Evolutionary conservation across 2,888 invertebrate genomes (phyloP).

Genomic region (Balanococcus diminutus): DNA sequence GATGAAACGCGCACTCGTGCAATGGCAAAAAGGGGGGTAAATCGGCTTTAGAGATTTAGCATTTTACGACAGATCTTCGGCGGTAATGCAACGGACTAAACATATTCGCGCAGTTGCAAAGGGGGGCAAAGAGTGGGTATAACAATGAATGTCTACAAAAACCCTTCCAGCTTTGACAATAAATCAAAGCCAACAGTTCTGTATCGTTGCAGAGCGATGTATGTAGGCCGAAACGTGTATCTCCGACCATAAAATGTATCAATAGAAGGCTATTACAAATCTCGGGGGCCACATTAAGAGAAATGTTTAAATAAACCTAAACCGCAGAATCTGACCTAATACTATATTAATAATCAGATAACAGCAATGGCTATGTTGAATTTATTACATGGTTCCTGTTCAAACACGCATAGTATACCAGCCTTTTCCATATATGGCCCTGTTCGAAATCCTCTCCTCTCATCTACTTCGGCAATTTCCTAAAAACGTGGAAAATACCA

Average conservation of each 20-base stretch:
- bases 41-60: constrained; percentile 20
- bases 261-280: constrained; percentile 53
- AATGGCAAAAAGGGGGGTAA: background rate
- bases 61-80: background rate
- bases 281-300: constrained; percentile 51
- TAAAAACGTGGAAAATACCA: background rate
- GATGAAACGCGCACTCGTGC: background rate
- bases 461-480: background rate
- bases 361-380: constrained; percentile 46
- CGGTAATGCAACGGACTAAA: background rate
- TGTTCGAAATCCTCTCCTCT: background rate
- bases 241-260: constrained; percentile 49
- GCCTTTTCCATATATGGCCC: background rate
- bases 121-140: background rate
- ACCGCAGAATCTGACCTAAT: constrained; percentile 52
- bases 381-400: constrained; percentile 40
- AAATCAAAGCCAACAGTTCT: constrained; percentile 48
- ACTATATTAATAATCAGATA: constrained; percentile 53
- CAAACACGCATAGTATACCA: background rate
- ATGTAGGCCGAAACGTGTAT: constrained; percentile 33
- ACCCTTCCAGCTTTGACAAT: constrained; percentile 50
- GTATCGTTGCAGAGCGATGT: constrained; percentile 4
- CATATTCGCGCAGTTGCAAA: background rate
- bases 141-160: constrained; percentile 22
- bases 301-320: constrained; percentile 53